These are phyloP conservation scores for Psammodynastes pulverulentus DNA, from an alignment of 2,113 vertebrate species.

Conservation along the genomic window DNA sequence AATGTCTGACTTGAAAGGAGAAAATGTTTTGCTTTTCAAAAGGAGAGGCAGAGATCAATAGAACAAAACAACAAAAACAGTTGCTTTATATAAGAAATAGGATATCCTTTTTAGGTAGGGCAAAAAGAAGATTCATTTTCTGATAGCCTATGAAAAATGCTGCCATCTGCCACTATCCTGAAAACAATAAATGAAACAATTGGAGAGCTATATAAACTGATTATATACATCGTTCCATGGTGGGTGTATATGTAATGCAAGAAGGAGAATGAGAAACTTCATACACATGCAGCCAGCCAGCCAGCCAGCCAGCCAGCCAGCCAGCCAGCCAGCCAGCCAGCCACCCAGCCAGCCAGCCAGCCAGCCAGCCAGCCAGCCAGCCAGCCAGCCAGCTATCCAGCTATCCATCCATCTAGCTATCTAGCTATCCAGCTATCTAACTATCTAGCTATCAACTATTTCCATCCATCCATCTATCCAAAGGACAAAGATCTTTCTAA, in stretches of 20 bases:
- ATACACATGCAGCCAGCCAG: background rate
- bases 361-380: background rate
- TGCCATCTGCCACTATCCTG: background rate
- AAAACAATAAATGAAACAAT: background rate
- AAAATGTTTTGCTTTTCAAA: slow-evolving; percentile 7
- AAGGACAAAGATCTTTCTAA: background rate
- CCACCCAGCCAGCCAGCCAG: no score
- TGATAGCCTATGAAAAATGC: slow-evolving; percentile 11
- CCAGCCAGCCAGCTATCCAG: background rate
- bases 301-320: no score
- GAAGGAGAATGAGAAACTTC: background rate
- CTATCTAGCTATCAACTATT: no score
- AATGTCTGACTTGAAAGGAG: slow-evolving; percentile 8
- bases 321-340: no score
- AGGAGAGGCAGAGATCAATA: background rate
- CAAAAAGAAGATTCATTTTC: background rate
- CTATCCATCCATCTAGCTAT: no score
- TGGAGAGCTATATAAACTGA: background rate
- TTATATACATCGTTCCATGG: background rate
- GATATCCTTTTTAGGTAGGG: background rate
- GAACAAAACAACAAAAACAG: background rate
- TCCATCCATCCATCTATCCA: background rate
- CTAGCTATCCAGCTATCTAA: no score
- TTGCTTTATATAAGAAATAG: background rate
- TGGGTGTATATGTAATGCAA: background rate